These are phyloP conservation scores for Linnaemya tessellans DNA, from an alignment of 2,888 invertebrate species.

Conservation along the genomic window DNA sequence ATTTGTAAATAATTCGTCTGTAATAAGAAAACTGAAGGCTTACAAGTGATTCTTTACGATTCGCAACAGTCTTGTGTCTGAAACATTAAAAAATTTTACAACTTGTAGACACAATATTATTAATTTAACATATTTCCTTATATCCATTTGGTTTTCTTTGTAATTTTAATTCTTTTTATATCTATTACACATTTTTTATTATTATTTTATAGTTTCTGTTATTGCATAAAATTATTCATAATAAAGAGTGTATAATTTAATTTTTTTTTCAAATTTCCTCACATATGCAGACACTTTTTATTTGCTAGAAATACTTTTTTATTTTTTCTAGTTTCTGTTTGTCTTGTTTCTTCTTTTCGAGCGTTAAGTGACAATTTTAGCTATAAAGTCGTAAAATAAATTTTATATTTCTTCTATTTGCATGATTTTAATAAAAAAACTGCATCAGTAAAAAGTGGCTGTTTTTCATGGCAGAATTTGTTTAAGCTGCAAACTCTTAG, in stretches of 20 bases:
- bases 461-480: slow-evolving; percentile 20
- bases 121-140: slow-evolving; percentile 48
- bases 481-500: slow-evolving; percentile 11
- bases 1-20: neutral
- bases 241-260: slow-evolving; percentile 17
- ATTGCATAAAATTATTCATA: slow-evolving; percentile 62
- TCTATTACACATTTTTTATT: slow-evolving; percentile 47
- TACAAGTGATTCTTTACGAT: neutral
- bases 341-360: slow-evolving; percentile 1
- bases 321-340: slow-evolving; percentile 6
- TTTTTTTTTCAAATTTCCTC: neutral
- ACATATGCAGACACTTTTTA: slow-evolving; percentile 46
- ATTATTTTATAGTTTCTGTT: slow-evolving; percentile 53
- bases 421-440: slow-evolving; percentile 41
- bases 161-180: slow-evolving; percentile 52
- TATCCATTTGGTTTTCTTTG: slow-evolving; percentile 43
- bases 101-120: slow-evolving; percentile 45
- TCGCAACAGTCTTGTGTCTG: slow-evolving; percentile 6
- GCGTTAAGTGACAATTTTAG: slow-evolving; percentile 59
- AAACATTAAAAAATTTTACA: slow-evolving; percentile 28
- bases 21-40: neutral
- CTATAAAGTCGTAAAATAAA: slow-evolving; percentile 54
- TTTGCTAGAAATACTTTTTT: slow-evolving; percentile 31
- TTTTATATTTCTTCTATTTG: slow-evolving; percentile 40
- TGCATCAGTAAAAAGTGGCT: slow-evolving; percentile 37